Base-by-base conservation (phyloP, 2,797 vertebrate species). In the Pterois miles region DNA sequence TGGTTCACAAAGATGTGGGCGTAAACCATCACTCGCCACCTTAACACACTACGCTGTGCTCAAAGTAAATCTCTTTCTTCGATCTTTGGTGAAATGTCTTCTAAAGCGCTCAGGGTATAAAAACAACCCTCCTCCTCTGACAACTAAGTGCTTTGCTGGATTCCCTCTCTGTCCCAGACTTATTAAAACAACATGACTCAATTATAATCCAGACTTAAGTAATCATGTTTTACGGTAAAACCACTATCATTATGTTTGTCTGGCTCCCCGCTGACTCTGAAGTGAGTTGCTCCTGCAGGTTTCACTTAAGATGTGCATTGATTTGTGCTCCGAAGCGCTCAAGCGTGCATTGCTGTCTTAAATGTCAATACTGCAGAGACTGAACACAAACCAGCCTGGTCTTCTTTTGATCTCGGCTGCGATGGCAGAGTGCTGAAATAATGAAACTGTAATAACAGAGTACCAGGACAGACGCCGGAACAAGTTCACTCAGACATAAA, bases 391-490 rank as follows among this genome's bases (percentile, higher is more conserved):
- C 70, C 81, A 85, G 85, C 86, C 87, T 65, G 78, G 65, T 66
- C 80, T 10, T 43, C 16, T 92, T 94, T 95, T 95, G 91, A 95
- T 95, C 89, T 80, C 31, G 4, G 76, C 85, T 76, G 81, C 11
- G 77, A 76, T 83, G 81, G 80, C 64, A 77, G 78, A 73, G 85
- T 80, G 85, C 87, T 84, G 91, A 93, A 88, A 94, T 91, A 86
- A 93, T 91, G 82, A 93, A 94, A 91, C 31, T 70, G 79, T 90
- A 93, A 93, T 93, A 87, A 92, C 86, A 88, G 88, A 82, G 86
- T 54, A 64, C 62, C 79, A 57, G 65, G 58, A 67, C 65, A 83
- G 85, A 87, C 64, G 85, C 71, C 0, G 65, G 78, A 86, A 86
- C 86, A 72, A 73, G 90, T 88, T 90, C 78, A 34, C 81, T 89